Conservation (phyloP, 2,113 vertebrate genomes). For the Coreoperca whiteheadi region DNA sequence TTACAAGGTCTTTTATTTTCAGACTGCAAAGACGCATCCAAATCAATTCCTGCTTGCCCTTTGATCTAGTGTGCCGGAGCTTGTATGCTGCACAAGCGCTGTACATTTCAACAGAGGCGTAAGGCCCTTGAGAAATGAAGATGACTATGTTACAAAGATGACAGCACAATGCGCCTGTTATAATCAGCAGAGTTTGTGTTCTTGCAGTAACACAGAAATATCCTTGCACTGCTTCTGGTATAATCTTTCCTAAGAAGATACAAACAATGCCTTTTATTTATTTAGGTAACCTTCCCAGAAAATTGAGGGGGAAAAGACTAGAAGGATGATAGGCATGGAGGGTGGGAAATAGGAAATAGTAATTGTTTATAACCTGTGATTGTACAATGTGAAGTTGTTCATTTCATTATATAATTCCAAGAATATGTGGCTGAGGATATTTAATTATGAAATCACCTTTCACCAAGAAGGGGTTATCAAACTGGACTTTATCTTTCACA, state of each 20-base stretch:
- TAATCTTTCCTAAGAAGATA: slow-evolving; percentile 20
- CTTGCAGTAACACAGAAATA: slow-evolving; percentile 22
- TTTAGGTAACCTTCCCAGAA: slow-evolving; percentile 1
- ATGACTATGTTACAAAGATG: slow-evolving; percentile 40
- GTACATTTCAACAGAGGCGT: slow-evolving; percentile 30
- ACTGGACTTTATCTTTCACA: too few relatives aligned
- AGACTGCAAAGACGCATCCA: slow-evolving; percentile 52
- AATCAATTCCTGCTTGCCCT: slow-evolving; percentile 67
- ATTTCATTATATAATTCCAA: too few relatives aligned
- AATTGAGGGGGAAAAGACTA: not conserved
- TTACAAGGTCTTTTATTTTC: slow-evolving; percentile 72
- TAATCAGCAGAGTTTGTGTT: slow-evolving; percentile 34
- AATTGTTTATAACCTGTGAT: too few relatives aligned
- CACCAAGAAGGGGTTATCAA: too few relatives aligned
- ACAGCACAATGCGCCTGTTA: slow-evolving; percentile 32
- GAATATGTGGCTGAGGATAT: too few relatives aligned
- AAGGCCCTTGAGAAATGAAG: slow-evolving; percentile 46
- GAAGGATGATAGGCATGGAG: not conserved
- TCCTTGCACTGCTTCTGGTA: slow-evolving; percentile 1
- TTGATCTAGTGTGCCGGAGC: slow-evolving; percentile 57
- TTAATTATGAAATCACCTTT: too few relatives aligned
- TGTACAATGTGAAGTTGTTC: too few relatives aligned
- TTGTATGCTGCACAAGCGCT: slow-evolving; percentile 17
- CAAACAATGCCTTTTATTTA: slow-evolving; percentile 11
- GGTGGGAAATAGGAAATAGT: too few relatives aligned